Evolutionary conservation across 2,797 vertebrate genomes (phyloP).

Genomic region (Pelochelys cantorii): DNA sequence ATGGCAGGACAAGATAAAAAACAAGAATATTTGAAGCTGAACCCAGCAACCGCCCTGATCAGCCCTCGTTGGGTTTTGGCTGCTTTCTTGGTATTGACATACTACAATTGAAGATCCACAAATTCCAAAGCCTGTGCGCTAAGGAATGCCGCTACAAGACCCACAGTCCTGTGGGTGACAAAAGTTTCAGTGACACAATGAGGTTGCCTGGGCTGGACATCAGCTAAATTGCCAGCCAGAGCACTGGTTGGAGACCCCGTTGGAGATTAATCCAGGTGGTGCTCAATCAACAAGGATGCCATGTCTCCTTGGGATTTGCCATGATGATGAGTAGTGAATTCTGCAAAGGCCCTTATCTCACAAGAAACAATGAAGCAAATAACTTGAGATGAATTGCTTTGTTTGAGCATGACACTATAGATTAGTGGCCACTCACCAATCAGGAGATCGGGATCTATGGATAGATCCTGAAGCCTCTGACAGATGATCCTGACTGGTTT

Average conservation of each 20-base stretch:
- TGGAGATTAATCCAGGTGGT: background rate
- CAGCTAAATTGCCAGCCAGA: background rate
- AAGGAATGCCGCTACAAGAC: background rate
- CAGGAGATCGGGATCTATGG: no score
- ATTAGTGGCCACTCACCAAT: no score
- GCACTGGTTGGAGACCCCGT: background rate
- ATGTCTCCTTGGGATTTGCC: background rate
- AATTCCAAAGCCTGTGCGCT: background rate
- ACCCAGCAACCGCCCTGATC: background rate
- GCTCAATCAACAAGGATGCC: background rate
- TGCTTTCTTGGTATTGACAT: background rate
- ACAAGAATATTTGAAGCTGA: background rate
- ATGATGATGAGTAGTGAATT: background rate
- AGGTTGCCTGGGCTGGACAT: background rate
- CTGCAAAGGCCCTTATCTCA: background rate
- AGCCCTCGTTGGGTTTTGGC: background rate
- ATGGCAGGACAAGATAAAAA: background rate
- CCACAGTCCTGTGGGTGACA: background rate
- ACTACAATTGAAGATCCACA: background rate
- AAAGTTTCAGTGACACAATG: background rate
- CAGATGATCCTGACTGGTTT: no score
- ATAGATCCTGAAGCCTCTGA: no score
- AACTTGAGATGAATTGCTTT: background rate
- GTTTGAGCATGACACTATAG: background rate
- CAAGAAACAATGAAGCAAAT: background rate